phyloP scores from a whole-genome alignment of 2,113 vertebrate species.

The Neopipo cinnamomea region DNA sequence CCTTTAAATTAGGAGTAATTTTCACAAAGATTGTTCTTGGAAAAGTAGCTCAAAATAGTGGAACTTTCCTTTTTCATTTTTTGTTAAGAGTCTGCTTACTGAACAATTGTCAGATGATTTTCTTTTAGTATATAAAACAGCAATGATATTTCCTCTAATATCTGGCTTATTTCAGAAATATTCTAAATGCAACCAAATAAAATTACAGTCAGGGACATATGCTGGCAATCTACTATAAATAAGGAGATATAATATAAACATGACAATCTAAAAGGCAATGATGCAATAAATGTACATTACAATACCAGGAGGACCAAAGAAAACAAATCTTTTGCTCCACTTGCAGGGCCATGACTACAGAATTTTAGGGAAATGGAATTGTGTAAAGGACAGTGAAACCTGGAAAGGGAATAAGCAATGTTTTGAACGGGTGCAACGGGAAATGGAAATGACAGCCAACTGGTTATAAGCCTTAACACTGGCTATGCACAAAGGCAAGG shows the following conservation, averaged over 20 bases:
- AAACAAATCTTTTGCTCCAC: neutral
- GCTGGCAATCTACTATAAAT: neutral
- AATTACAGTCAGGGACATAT: slow-evolving; percentile 23
- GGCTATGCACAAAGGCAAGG: neutral
- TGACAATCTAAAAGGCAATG: neutral
- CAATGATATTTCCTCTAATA: neutral
- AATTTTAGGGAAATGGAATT: neutral
- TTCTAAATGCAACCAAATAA: slow-evolving; percentile 14
- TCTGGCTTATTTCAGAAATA: slow-evolving; percentile 35
- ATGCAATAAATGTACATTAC: neutral
- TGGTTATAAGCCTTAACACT: neutral
- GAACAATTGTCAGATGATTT: slow-evolving; percentile 40
- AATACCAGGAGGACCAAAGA: neutral
- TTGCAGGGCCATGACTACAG: fast-evolving
- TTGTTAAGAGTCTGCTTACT: slow-evolving; percentile 11
- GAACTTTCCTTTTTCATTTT: neutral
- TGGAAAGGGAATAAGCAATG: neutral
- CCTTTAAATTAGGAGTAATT: slow-evolving; percentile 65
- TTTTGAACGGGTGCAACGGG: neutral
- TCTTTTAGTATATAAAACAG: neutral
- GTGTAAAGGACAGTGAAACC: neutral
- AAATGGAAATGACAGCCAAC: neutral
- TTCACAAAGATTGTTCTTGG: slow-evolving; percentile 57
- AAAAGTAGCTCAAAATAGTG: slow-evolving; percentile 40
- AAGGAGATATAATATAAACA: neutral